A percentile compares a stretch with the other conserved stretches of the same genome.
phyloP scores from a whole-genome alignment of 2,888 invertebrate species.

The Tipula unca region DNA sequence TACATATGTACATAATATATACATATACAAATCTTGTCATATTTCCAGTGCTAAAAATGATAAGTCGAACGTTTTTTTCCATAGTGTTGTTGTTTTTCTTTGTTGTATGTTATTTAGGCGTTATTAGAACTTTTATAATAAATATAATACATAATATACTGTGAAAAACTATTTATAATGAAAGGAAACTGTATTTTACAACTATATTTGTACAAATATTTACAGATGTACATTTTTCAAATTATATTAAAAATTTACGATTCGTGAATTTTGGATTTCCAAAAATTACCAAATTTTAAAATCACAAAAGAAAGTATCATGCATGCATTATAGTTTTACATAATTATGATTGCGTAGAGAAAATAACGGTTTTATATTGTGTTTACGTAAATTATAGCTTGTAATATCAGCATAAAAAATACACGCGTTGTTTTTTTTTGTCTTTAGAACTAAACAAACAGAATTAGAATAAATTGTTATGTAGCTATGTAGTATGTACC shows the following conservation, averaged over 20 bases:
- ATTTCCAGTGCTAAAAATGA: slow-evolving; percentile 4
- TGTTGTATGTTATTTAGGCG: background rate
- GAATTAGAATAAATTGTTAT: background rate
- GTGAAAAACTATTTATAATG: background rate
- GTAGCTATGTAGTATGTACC: too few species aligned
- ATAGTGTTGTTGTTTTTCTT: background rate
- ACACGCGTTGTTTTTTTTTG: background rate
- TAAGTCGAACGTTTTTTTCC: background rate
- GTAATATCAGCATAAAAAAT: background rate
- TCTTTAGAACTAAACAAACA: background rate
- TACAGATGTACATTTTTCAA: background rate
- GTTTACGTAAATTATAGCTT: background rate
- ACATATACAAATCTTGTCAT: background rate
- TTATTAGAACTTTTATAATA: background rate
- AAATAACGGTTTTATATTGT: background rate
- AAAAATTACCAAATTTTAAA: background rate
- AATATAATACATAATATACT: background rate
- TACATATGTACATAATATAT: background rate
- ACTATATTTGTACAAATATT: background rate
- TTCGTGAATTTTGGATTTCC: background rate
- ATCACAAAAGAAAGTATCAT: background rate
- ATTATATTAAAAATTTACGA: background rate
- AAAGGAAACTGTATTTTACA: background rate
- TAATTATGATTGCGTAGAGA: background rate
- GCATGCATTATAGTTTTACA: background rate